phyloP scores from a whole-genome alignment of 2,888 invertebrate species.

The Nasonovia ribisnigri region DNA sequence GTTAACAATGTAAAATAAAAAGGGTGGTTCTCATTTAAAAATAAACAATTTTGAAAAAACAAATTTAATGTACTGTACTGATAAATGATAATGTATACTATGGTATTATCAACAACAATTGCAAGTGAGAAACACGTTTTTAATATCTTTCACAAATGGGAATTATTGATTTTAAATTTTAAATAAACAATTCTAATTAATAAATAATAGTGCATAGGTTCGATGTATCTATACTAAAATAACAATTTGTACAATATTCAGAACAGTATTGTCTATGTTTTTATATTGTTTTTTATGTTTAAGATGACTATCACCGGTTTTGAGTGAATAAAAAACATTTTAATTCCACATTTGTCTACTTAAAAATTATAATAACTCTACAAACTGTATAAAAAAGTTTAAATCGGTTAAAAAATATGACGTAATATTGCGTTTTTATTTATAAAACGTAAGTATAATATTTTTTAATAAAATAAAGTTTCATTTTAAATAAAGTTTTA shows the following conservation, averaged over 20 bases:
- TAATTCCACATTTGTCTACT: not conserved
- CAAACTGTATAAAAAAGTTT: not conserved
- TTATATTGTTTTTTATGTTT: not conserved
- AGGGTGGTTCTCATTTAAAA: not conserved
- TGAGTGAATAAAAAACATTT: not conserved
- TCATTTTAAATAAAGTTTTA: conserved; percentile 4
- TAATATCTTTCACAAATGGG: not conserved
- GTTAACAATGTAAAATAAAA: not conserved
- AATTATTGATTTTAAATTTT: not conserved
- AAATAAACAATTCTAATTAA: not conserved
- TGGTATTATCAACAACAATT: not conserved
- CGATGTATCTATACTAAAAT: not conserved
- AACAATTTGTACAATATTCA: not conserved
- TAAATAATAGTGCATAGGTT: not conserved
- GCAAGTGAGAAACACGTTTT: not conserved
- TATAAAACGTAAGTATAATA: not conserved
- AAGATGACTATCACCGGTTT: not conserved
- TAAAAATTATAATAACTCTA: not conserved
- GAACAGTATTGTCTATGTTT: not conserved
- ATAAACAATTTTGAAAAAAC: not conserved
- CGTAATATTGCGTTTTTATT: not conserved
- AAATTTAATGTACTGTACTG: not conserved
- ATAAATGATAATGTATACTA: not conserved
- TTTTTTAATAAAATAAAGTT: not conserved
- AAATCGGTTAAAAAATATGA: not conserved